phyloP scores from a whole-genome alignment of 2,888 invertebrate species.

The Volucella bombylans region DNA sequence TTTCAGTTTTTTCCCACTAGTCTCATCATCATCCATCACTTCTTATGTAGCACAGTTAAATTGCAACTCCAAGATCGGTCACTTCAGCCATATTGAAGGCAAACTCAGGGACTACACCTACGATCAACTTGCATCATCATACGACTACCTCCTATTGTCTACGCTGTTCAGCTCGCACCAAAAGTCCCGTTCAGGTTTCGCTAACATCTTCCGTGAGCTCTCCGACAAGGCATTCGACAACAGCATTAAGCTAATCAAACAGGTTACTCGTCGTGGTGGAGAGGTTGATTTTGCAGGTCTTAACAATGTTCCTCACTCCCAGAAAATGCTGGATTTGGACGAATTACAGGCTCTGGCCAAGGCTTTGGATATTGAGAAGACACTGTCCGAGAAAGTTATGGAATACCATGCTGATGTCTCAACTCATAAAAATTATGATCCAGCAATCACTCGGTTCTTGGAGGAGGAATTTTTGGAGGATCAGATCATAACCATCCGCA shows the following conservation, averaged over 20 bases:
- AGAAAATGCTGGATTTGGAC: constrained; percentile 80
- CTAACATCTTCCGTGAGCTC: constrained; percentile 87
- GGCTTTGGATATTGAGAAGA: constrained; percentile 90
- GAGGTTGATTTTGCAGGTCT: constrained; percentile 83
- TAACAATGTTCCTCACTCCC: background rate
- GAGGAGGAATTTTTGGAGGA: constrained; percentile 90
- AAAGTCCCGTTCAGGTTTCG: constrained; percentile 89
- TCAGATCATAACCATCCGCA: constrained; percentile 87
- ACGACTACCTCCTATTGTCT: constrained; percentile 89
- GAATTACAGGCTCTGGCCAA: constrained; percentile 89
- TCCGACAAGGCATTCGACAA: constrained; percentile 90
- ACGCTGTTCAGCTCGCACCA: constrained; percentile 90
- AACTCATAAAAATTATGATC: constrained; percentile 84
- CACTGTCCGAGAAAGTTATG: constrained; percentile 87
- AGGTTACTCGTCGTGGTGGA: constrained; percentile 89
- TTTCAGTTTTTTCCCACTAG: background rate
- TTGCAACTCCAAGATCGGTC: constrained; percentile 34
- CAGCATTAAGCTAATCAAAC: constrained; percentile 89
- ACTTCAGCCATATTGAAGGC: constrained; percentile 75
- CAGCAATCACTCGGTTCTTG: constrained; percentile 89
- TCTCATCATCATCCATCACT: background rate
- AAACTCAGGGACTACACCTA: constrained; percentile 82
- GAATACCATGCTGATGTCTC: constrained; percentile 87
- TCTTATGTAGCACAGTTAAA: background rate
- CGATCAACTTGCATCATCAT: constrained; percentile 88